Conservation (phyloP, 2,113 vertebrate genomes). For the Elephas maximus region DNA sequence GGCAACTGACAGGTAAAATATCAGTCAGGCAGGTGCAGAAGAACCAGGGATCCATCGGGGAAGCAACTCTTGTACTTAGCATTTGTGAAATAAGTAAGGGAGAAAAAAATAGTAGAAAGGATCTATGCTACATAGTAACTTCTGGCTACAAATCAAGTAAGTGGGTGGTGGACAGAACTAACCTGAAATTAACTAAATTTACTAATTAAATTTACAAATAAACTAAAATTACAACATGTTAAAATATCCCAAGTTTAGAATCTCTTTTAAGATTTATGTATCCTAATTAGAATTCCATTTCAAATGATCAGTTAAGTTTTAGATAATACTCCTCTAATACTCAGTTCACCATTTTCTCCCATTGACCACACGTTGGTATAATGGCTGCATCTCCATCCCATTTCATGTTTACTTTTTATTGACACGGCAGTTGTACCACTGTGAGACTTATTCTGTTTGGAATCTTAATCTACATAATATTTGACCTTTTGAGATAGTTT, state of each 20-base stretch:
- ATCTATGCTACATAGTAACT: neutral
- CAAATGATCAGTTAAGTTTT: neutral
- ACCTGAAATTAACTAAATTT: neutral
- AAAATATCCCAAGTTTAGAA: neutral
- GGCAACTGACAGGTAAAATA: fast-evolving
- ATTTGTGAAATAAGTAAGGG: neutral
- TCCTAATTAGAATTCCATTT: neutral
- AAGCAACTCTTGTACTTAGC: neutral
- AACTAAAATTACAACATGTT: slow-evolving; percentile 15
- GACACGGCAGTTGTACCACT: neutral
- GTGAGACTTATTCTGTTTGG: neutral
- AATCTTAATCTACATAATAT: neutral
- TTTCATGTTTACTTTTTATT: neutral
- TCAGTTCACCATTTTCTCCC: neutral
- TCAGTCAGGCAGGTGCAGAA: neutral
- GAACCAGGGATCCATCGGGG: neutral
- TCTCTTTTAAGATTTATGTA: neutral
- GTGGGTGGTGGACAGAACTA: neutral
- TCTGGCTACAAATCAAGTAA: neutral
- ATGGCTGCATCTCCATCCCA: too few species aligned
- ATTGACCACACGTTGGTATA: neutral
- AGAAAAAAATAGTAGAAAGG: neutral
- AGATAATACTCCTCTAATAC: neutral
- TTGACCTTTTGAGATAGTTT: neutral
- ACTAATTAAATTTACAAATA: neutral